Evolutionary conservation across 1,140 invertebrate species (phyloP).

Genomic region (Hyphantria cunea): DNA sequence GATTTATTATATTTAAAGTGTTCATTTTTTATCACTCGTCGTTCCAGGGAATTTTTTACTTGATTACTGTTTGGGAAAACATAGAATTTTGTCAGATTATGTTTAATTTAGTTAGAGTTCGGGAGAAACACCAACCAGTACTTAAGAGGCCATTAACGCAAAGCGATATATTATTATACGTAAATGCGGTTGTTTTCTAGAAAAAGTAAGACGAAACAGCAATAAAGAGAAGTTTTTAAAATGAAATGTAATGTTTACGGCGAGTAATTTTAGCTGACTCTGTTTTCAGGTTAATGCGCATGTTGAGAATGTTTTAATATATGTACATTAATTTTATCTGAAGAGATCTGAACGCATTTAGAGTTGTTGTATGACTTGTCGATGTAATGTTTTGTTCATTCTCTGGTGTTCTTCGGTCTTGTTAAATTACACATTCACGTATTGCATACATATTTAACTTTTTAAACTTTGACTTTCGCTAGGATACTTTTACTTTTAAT

Average conservation of each 20-base stretch:
- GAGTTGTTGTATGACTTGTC: not conserved
- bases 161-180: conserved; percentile 6
- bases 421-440: conserved; percentile 12
- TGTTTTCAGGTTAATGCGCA: conserved; percentile 52
- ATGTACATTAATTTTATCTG: conserved; percentile 31
- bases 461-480: conserved; percentile 11
- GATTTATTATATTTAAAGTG: conserved; percentile 33
- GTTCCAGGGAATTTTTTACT: conserved; percentile 8
- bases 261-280: conserved; percentile 42
- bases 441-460: conserved; percentile 6
- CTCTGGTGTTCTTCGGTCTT: conserved; percentile 6
- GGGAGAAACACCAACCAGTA: not conserved
- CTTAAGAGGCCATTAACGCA: conserved; percentile 3
- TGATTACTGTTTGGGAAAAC: conserved; percentile 13
- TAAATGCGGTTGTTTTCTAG: conserved; percentile 19
- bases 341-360: conserved; percentile 29
- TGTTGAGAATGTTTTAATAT: conserved; percentile 37
- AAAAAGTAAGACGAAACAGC: conserved; percentile 25
- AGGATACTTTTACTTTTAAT: not conserved
- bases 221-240: conserved; percentile 24
- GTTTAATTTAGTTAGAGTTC: conserved; percentile 11
- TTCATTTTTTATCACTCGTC: conserved; percentile 21
- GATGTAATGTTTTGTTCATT: conserved; percentile 20
- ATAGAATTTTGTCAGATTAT: conserved; percentile 18
- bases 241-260: conserved; percentile 37